Evolutionary conservation across 2,888 invertebrate genomes (phyloP).

Genomic region (Euproctis similis): DNA sequence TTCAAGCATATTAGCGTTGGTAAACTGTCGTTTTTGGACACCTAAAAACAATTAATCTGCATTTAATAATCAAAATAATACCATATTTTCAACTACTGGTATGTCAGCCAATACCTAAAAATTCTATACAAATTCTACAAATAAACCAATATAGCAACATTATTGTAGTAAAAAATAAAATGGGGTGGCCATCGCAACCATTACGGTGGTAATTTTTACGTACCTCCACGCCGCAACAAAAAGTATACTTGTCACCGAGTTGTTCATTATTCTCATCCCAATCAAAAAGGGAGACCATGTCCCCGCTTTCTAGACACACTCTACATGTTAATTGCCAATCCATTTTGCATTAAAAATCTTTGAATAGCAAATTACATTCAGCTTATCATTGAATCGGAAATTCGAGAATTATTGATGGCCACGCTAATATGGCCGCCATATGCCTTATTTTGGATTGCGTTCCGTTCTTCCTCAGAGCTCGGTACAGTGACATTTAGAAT

Average conservation of each 20-base stretch:
- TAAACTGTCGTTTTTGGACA: slow-evolving; percentile 59
- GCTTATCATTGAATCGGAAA: slow-evolving; percentile 47
- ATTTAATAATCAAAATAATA: slow-evolving; percentile 5
- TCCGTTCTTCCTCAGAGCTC: not conserved
- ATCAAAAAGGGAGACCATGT: slow-evolving; percentile 73
- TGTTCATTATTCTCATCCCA: slow-evolving; percentile 75
- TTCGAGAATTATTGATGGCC: slow-evolving; percentile 16
- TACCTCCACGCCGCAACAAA: slow-evolving; percentile 70
- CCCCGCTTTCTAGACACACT: slow-evolving; percentile 68
- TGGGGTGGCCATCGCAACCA: slow-evolving; percentile 76
- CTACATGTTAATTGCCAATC: slow-evolving; percentile 74
- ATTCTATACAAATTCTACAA: slow-evolving; percentile 46
- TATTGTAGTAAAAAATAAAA: slow-evolving; percentile 60
- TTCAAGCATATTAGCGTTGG: slow-evolving; percentile 69
- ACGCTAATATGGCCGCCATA: slow-evolving; percentile 40
- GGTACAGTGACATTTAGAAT: too few relatives aligned
- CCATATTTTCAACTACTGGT: slow-evolving; percentile 34
- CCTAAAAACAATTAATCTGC: slow-evolving; percentile 36
- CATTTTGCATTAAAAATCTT: slow-evolving; percentile 41
- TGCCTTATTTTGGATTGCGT: too few relatives aligned
- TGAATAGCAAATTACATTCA: slow-evolving; percentile 21
- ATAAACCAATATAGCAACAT: slow-evolving; percentile 71
- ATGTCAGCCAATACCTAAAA: slow-evolving; percentile 64
- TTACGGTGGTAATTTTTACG: slow-evolving; percentile 67
- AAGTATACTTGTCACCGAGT: slow-evolving; percentile 68